Conservation (phyloP, 2,888 invertebrate genomes). For the Oasisia sp. region DNA sequence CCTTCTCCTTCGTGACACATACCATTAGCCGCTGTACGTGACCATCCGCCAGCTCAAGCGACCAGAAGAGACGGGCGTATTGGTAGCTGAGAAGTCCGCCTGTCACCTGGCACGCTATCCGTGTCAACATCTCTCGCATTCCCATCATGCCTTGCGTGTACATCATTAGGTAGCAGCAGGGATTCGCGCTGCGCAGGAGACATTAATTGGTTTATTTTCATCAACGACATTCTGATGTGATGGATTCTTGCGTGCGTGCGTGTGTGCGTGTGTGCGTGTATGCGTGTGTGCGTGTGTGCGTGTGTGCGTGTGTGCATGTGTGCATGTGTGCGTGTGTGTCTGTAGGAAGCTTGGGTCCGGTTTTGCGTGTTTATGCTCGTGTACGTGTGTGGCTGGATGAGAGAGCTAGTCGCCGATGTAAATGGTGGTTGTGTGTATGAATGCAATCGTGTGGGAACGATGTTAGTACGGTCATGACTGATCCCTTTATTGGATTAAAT, state of each 20-base stretch:
- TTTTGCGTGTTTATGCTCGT: background rate
- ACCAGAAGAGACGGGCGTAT: slow-evolving; percentile 33
- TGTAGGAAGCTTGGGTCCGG: background rate
- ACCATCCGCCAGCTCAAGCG: slow-evolving; percentile 29
- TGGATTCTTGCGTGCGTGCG: background rate
- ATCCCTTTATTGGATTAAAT: too few species aligned
- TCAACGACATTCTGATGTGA: background rate
- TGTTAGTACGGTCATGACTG: background rate
- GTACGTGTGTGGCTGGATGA: background rate
- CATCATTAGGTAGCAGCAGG: slow-evolving; percentile 27
- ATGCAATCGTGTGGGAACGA: background rate
- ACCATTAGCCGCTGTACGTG: slow-evolving; percentile 25
- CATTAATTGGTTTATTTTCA: background rate
- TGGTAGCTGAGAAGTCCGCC: slow-evolving; percentile 34
- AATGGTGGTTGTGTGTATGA: background rate
- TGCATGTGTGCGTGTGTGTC: background rate
- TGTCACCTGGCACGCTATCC: slow-evolving; percentile 27
- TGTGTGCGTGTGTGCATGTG: background rate
- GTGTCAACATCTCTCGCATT: background rate
- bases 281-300: background rate
- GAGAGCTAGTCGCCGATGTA: background rate
- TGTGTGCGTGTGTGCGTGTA: background rate
- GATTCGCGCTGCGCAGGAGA: slow-evolving; percentile 30
- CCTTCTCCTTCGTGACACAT: too few species aligned
- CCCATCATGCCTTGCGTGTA: slow-evolving; percentile 24